Conservation (phyloP, 2,797 vertebrate genomes). For the Gallinago stenura region DNA sequence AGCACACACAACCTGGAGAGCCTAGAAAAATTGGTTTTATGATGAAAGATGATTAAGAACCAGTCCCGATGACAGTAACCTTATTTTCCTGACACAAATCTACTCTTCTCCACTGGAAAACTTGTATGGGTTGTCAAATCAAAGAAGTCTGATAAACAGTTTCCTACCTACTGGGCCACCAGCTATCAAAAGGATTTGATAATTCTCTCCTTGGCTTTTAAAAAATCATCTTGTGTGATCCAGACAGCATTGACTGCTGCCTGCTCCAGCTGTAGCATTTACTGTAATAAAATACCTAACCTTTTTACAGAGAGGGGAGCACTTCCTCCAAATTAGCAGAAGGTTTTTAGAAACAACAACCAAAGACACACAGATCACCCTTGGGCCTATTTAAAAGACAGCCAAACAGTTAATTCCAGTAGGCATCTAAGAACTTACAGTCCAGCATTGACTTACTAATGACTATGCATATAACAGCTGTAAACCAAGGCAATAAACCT, state of each 20-base stretch:
- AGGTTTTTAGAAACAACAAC: background rate
- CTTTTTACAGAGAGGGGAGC: background rate
- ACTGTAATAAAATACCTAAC: background rate
- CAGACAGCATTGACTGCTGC: background rate
- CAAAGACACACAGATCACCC: background rate
- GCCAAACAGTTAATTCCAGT: background rate
- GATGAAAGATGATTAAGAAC: background rate
- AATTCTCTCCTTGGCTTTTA: background rate
- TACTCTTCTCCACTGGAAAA: background rate
- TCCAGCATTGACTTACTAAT: background rate
- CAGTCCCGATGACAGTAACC: background rate
- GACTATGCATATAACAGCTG: background rate
- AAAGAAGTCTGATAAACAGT: background rate
- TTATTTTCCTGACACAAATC: constrained; percentile 17
- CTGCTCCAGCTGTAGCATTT: background rate
- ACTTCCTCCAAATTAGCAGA: background rate
- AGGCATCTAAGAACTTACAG: background rate
- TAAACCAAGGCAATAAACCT: constrained; percentile 12
- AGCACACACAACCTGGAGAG: background rate
- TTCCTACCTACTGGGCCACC: background rate
- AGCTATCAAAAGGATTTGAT: background rate
- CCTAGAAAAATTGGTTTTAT: background rate
- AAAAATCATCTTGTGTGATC: background rate
- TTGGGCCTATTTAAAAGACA: background rate
- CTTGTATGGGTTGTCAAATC: background rate